These are phyloP conservation scores for Scolopax bukidnonensis DNA, from an alignment of 2,797 vertebrate genomes.

Conservation along the genomic window DNA sequence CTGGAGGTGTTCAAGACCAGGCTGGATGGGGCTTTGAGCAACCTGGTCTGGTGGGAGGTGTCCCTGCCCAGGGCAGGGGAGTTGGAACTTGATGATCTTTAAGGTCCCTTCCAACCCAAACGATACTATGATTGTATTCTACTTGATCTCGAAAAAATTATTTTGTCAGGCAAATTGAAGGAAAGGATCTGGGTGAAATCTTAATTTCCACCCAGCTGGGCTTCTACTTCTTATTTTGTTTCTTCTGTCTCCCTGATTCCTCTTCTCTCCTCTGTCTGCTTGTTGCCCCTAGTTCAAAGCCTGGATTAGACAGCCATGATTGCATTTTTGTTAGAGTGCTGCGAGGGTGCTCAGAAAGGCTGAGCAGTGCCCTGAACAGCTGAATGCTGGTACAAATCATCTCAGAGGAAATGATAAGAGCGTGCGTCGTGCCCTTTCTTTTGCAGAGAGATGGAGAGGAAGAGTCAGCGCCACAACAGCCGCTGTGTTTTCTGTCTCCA, in stretches of 20 bases:
- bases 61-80: no score
- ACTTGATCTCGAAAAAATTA: background rate
- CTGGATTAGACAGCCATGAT: background rate
- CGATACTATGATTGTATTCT: background rate
- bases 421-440: background rate
- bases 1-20: no score
- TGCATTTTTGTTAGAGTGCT: background rate
- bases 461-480: conserved; percentile 28
- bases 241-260: background rate
- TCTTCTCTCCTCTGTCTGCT: background rate
- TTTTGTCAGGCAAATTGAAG: background rate
- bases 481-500: background rate
- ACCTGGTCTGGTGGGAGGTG: no score
- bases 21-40: no score
- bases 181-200: background rate
- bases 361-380: background rate
- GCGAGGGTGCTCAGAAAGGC: background rate
- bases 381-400: background rate
- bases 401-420: conserved; percentile 33
- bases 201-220: background rate
- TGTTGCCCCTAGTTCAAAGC: background rate
- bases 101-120: no score
- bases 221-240: background rate
- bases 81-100: no score
- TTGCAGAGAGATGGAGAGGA: conserved; percentile 28